Percentiles rank a stretch among this genome's conserved stretches.
These are phyloP conservation scores for Calyptomena viridis DNA, from an alignment of 2,113 vertebrate species.

Conservation along the genomic window DNA sequence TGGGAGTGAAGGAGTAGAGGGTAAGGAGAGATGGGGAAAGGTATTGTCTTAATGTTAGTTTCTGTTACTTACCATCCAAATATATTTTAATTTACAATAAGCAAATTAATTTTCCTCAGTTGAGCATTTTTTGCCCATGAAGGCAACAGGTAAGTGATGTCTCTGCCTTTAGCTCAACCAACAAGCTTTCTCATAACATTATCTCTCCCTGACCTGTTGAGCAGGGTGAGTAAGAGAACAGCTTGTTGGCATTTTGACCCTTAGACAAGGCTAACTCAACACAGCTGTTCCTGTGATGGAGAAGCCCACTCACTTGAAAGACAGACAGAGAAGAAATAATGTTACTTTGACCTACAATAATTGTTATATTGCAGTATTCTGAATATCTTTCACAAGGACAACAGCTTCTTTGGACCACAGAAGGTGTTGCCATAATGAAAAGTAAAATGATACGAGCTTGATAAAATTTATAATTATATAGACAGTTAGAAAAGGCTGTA, in stretches of 20 bases:
- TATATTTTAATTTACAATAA: not conserved
- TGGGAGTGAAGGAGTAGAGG: not conserved
- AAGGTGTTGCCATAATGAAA: not conserved
- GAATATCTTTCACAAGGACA: not conserved
- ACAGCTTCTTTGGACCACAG: not conserved
- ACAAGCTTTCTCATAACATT: not conserved
- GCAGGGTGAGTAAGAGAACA: not conserved
- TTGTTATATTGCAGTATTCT: not conserved
- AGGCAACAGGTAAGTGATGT: not conserved
- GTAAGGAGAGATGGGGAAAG: not conserved
- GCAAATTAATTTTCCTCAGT: not conserved
- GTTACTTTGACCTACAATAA: not conserved
- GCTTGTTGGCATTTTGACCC: not conserved
- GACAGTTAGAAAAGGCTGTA: not conserved
- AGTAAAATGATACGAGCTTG: not conserved
- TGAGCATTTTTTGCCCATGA: not conserved
- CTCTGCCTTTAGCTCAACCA: not conserved
- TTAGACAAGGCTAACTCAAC: not conserved
- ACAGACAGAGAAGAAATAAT: not conserved
- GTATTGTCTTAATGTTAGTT: not conserved
- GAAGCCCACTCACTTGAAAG: not conserved
- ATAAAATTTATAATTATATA: not conserved
- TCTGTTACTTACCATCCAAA: not conserved
- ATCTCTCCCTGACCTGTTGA: not conserved
- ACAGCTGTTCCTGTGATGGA: not conserved